A percentile compares a stretch with the other conserved stretches of the same genome.
These are phyloP conservation scores for Acropternis orthonyx DNA, from an alignment of 2,797 vertebrate species.

Conservation along the genomic window DNA sequence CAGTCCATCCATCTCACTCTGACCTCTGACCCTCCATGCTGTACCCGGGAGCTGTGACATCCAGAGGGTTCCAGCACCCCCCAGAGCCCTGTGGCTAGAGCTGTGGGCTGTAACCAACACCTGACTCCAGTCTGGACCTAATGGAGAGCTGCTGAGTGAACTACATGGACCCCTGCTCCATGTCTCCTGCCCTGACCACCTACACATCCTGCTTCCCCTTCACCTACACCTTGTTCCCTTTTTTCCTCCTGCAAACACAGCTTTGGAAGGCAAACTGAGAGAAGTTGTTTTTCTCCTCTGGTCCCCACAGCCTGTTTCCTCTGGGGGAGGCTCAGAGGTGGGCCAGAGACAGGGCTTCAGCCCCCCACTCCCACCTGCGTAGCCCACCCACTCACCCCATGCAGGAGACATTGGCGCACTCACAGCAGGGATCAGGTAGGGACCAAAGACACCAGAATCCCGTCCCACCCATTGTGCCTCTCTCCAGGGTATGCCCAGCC, in stretches of 20 bases:
- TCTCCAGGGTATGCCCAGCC: not conserved
- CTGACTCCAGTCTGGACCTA: not conserved
- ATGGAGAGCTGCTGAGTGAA: not conserved
- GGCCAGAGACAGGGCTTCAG: not conserved
- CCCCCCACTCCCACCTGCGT: rapidly evolving
- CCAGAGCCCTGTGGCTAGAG: not conserved
- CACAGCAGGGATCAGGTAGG: rapidly evolving
- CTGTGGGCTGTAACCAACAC: not conserved
- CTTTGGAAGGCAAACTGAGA: not conserved
- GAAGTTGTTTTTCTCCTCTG: not conserved
- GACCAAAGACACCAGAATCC: not conserved
- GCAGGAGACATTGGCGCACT: not conserved
- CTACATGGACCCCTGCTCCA: rapidly evolving
- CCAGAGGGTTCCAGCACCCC: not conserved
- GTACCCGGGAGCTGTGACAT: not conserved
- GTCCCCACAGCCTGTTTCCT: not conserved
- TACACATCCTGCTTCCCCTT: not conserved
- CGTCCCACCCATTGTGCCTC: not conserved
- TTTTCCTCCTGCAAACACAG: not conserved
- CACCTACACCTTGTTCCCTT: not conserved
- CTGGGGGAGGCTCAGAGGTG: not conserved
- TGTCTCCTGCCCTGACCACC: not conserved
- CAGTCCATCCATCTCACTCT: rapidly evolving
- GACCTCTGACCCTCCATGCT: not conserved
- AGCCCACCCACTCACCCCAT: not conserved